Conservation (phyloP, 1,140 invertebrate species). For the Melanaphis sacchari region DNA sequence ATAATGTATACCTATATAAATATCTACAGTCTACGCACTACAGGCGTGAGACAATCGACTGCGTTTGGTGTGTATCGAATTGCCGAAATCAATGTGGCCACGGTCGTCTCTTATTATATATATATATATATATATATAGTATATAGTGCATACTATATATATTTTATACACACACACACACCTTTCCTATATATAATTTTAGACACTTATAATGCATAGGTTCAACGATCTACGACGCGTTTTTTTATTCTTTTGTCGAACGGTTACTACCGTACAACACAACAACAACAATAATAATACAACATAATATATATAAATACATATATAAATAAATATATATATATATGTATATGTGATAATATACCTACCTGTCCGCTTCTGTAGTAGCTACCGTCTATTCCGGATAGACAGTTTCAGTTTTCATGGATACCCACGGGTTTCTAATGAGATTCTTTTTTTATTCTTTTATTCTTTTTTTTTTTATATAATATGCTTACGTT, state of each 20-base stretch:
- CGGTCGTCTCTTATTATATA: background rate
- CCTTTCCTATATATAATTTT: background rate
- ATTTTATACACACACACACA: background rate
- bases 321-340: no score
- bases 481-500: background rate
- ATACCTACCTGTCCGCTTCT: background rate
- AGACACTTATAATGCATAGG: constrained; percentile 16
- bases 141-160: background rate
- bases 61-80: constrained; percentile 20
- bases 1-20: background rate
- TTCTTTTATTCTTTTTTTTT: background rate
- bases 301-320: no score
- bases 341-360: background rate
- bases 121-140: background rate
- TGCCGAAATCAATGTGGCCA: constrained; percentile 9
- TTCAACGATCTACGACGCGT: constrained; percentile 10
- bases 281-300: background rate
- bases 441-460: constrained; percentile 2
- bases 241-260: constrained; percentile 31
- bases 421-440: background rate
- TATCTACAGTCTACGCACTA: background rate
- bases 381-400: background rate
- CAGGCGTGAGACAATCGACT: constrained; percentile 40
- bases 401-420: background rate
- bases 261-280: background rate